Evolutionary conservation across 1,140 invertebrate genomes (phyloP).

Genomic region (Vanessa atalanta): DNA sequence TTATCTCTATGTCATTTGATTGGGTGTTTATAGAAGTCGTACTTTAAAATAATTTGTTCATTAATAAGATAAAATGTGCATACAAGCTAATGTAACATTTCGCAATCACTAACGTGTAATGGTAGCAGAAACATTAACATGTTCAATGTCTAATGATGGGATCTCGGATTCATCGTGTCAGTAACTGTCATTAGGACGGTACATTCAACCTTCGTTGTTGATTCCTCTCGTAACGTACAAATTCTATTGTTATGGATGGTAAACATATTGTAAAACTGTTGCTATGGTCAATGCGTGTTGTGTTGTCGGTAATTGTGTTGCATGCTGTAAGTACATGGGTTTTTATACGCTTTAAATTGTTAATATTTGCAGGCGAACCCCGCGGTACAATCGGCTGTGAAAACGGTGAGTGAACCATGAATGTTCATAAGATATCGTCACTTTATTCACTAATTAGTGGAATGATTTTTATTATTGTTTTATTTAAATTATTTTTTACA

Average conservation of each 20-base stretch:
- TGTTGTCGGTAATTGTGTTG: conserved; percentile 39
- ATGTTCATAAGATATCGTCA: conserved; percentile 35
- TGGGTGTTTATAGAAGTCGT: too few species aligned
- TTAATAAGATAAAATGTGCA: too few species aligned
- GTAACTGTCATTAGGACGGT: too few species aligned
- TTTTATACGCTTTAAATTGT: conserved; percentile 66
- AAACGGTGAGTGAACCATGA: conserved; percentile 84
- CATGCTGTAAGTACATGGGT: conserved; percentile 65
- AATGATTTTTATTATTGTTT: conserved; percentile 36
- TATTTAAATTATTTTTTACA: neutral
- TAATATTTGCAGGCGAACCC: conserved; percentile 88
- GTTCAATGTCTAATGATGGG: too few species aligned
- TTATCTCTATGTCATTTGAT: too few species aligned
- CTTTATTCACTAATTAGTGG: conserved; percentile 62
- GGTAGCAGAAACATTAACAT: too few species aligned
- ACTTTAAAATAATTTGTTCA: too few species aligned
- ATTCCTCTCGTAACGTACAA: neutral
- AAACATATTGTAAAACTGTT: neutral
- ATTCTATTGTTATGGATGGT: neutral
- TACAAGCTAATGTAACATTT: too few species aligned
- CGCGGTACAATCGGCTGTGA: conserved; percentile 90
- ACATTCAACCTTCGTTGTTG: too few species aligned
- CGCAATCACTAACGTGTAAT: too few species aligned
- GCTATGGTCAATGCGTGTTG: neutral
- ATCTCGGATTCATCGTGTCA: too few species aligned